Conservation (phyloP, 2,888 invertebrate species). For the Andrena camellia region DNA sequence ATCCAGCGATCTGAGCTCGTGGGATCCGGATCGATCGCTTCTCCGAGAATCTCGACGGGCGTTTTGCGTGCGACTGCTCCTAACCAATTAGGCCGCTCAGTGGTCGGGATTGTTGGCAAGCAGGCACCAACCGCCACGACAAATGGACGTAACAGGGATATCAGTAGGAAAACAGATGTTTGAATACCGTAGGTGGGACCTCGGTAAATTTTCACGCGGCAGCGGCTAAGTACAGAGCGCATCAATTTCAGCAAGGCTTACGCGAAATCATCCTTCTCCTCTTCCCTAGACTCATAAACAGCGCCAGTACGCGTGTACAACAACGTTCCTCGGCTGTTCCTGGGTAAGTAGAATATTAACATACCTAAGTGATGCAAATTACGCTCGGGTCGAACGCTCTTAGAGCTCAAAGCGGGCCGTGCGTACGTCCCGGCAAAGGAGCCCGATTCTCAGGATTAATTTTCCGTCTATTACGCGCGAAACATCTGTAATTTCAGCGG, state of each 20-base stretch:
- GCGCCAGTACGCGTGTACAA: neutral
- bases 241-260: slow-evolving; percentile 15
- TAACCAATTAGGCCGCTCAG: neutral
- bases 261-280: slow-evolving; percentile 24
- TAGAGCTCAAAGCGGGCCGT: slow-evolving; percentile 27
- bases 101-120: neutral
- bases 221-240: slow-evolving; percentile 37
- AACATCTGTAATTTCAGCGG: slow-evolving; percentile 48
- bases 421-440: slow-evolving; percentile 16
- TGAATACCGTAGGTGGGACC: neutral
- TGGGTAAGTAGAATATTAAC: slow-evolving; percentile 62
- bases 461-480: slow-evolving; percentile 59
- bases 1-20: slow-evolving; percentile 10
- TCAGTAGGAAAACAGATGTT: neutral
- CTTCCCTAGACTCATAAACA: neutral
- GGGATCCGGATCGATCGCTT: slow-evolving; percentile 27
- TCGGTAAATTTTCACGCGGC: slow-evolving; percentile 17
- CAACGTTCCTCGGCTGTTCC: neutral
- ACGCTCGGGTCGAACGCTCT: slow-evolving; percentile 27
- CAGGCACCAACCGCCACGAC: neutral
- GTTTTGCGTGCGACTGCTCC: slow-evolving; percentile 32
- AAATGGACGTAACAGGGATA: neutral
- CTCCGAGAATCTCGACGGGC: neutral
- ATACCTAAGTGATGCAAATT: slow-evolving; percentile 74
- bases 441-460: slow-evolving; percentile 62